phyloP scores from a whole-genome alignment of 2,113 vertebrate genomes.

The Tinamus guttatus region DNA sequence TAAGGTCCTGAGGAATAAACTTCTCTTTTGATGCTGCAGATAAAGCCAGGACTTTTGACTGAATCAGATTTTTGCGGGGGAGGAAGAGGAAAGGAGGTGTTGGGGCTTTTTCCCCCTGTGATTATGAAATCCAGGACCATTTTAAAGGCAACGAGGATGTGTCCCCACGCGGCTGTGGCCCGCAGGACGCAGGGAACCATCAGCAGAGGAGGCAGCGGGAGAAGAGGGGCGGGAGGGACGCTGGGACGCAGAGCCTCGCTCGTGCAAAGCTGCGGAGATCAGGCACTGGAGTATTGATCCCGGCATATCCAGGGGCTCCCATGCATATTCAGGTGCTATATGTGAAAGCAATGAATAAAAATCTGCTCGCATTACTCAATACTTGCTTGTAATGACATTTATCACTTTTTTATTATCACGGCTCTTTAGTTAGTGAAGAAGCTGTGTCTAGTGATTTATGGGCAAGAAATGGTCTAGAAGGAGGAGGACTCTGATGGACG shows the following conservation, averaged over 20 bases:
- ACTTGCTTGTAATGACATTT: not conserved
- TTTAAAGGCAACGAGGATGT: not conserved
- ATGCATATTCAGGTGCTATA: not conserved
- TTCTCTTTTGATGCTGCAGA: not conserved
- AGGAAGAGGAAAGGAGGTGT: not conserved
- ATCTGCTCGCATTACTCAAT: not conserved
- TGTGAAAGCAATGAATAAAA: not conserved
- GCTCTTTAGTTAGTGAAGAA: not conserved
- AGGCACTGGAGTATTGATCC: not conserved
- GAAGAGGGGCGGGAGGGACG: not conserved
- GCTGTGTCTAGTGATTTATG: not conserved
- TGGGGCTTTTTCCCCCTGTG: not conserved
- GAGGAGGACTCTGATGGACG: not conserved
- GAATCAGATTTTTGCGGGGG: not conserved
- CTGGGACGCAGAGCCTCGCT: not conserved
- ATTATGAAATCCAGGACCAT: not conserved
- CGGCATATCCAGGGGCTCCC: not conserved
- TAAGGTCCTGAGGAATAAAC: conserved; percentile 1
- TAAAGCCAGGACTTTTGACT: not conserved
- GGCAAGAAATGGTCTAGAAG: not conserved
- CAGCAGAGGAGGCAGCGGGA: not conserved
- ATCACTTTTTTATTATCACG: not conserved
- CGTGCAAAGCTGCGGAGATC: not conserved
- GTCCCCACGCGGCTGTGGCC: not conserved
- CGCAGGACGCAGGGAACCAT: not conserved